Percentiles rank a stretch among this genome's conserved stretches.
phyloP scores from a whole-genome alignment of 2,888 invertebrate genomes.

The Buathra laborator region DNA sequence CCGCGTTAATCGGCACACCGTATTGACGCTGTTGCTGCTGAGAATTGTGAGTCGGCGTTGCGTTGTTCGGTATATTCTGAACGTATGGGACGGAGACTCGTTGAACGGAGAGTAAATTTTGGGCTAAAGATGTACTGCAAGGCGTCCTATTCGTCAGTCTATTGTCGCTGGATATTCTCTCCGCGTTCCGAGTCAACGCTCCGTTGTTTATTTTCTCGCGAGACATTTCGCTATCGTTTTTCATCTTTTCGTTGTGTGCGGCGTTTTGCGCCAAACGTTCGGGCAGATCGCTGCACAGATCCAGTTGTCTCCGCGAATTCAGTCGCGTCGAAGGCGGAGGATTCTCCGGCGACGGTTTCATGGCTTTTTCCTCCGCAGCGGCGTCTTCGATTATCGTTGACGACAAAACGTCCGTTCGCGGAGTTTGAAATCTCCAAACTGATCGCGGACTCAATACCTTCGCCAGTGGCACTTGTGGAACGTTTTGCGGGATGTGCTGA shows the following conservation, averaged over 20 bases:
- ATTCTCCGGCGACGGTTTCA: conserved; percentile 83
- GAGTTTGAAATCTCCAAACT: conserved; percentile 91
- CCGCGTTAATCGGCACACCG: conserved; percentile 6
- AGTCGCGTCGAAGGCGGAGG: conserved; percentile 74
- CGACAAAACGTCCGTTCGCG: conserved; percentile 93
- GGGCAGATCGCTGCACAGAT: conserved; percentile 69
- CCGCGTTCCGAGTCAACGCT: background rate
- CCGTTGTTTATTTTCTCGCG: conserved; percentile 13
- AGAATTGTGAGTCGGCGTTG: background rate
- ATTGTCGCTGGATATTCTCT: background rate
- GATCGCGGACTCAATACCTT: conserved; percentile 91
- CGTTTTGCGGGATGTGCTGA: conserved; percentile 82
- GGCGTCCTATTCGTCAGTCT: conserved; percentile 19
- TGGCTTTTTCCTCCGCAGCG: conserved; percentile 90
- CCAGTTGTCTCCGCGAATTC: conserved; percentile 75
- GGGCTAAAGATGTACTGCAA: background rate
- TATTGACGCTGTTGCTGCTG: conserved; percentile 7
- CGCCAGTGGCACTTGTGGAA: conserved; percentile 78
- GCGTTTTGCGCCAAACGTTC: conserved; percentile 48
- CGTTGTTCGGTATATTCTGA: conserved; percentile 32
- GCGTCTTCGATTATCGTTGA: conserved; percentile 95
- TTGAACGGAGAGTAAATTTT: conserved; percentile 41
- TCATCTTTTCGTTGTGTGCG: conserved; percentile 45
- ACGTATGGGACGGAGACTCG: conserved; percentile 37
- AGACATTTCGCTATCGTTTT: background rate